Conservation (phyloP, 2,888 invertebrate species). For the Papilio elwesi region DNA sequence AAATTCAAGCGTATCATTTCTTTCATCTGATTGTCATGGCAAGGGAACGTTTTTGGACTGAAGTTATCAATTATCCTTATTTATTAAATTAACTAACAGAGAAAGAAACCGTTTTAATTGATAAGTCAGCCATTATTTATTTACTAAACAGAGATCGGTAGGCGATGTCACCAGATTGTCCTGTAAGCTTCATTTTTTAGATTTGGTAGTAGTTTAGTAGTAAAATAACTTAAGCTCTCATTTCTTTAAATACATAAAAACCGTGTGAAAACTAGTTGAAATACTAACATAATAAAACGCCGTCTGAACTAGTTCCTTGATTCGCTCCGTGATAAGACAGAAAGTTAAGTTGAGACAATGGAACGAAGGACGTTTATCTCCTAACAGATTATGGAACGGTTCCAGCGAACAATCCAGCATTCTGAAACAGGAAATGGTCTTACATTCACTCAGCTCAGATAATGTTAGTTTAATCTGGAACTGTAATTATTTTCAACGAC, state of each 20-base stretch:
- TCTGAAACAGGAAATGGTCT: conserved; percentile 51
- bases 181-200: neutral
- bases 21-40: too few species aligned
- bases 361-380: conserved; percentile 68
- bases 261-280: conserved; percentile 1
- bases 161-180: too few species aligned
- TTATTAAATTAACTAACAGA: too few species aligned
- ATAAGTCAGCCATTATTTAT: neutral
- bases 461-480: neutral
- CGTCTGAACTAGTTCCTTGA: conserved; percentile 63
- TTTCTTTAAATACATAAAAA: neutral
- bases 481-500: neutral
- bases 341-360: conserved; percentile 60
- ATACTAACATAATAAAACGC: conserved; percentile 67
- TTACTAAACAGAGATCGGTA: neutral
- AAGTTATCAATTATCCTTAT: too few species aligned
- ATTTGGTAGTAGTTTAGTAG: too few species aligned
- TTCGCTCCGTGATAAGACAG: conserved; percentile 67
- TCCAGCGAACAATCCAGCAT: conserved; percentile 68
- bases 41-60: too few species aligned
- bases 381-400: conserved; percentile 70
- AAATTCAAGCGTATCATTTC: too few species aligned
- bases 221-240: neutral
- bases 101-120: too few species aligned
- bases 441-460: neutral